Percentiles rank a stretch among this genome's conserved stretches.
Evolutionary conservation across 1,140 invertebrate species (phyloP).

Genomic region (Eupristina koningsbergeri): DNA sequence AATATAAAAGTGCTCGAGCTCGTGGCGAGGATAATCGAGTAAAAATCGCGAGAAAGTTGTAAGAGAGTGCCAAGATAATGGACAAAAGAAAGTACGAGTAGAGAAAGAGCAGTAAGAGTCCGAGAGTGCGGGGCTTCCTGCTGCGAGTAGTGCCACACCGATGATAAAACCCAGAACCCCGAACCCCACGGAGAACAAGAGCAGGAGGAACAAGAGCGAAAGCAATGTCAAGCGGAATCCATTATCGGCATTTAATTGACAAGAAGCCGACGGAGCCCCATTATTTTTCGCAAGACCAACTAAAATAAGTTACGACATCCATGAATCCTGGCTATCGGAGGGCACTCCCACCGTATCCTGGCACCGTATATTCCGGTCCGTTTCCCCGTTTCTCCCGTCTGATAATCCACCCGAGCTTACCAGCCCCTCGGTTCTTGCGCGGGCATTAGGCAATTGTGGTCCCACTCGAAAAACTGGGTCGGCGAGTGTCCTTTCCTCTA

Average conservation of each 20-base stretch:
- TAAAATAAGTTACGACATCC: constrained; percentile 30
- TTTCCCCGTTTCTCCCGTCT: neutral
- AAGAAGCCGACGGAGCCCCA: constrained; percentile 1
- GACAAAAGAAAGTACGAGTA: neutral
- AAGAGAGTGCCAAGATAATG: neutral
- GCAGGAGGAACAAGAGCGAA: neutral
- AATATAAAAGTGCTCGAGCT: neutral
- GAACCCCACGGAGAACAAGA: neutral
- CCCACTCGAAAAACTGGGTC: constrained; percentile 38
- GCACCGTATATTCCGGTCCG: constrained; percentile 15
- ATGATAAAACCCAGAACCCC: constrained; percentile 27
- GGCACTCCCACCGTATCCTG: constrained; percentile 12
- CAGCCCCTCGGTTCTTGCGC: neutral
- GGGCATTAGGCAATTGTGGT: constrained; percentile 22
- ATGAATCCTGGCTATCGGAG: constrained; percentile 26
- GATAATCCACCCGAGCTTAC: neutral
- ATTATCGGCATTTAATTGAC: constrained; percentile 36
- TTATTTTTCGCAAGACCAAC: constrained; percentile 38
- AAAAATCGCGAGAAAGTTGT: neutral
- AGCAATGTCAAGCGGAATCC: constrained; percentile 13
- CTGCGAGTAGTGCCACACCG: neutral
- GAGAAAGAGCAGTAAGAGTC: neutral
- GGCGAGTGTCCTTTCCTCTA: neutral
- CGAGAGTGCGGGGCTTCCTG: neutral
- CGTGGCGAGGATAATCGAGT: neutral